Evolutionary conservation across 2,888 invertebrate genomes (phyloP).

Genomic region (Crocallis elinguaria): DNA sequence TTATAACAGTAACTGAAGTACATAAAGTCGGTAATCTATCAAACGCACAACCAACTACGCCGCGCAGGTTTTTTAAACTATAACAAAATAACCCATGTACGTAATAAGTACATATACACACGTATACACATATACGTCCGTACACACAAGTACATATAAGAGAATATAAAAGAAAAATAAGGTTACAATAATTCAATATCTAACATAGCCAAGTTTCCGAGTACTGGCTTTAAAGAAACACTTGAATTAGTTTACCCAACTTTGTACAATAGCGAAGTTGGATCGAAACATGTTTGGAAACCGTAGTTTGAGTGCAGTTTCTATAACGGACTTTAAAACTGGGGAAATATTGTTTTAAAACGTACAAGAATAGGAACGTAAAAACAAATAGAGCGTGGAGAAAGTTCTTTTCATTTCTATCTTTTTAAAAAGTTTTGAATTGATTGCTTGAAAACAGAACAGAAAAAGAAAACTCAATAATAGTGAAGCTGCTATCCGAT

Average conservation of each 20-base stretch:
- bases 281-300: constrained; percentile 20
- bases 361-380: constrained; percentile 12
- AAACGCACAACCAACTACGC: no score
- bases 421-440: neutral
- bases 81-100: no score
- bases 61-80: no score
- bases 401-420: neutral
- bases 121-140: constrained; percentile 1
- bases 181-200: constrained; percentile 22
- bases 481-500: no score
- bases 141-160: constrained; percentile 3
- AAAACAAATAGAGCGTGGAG: neutral
- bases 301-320: constrained; percentile 16
- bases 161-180: constrained; percentile 13
- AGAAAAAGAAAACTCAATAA: no score
- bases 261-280: constrained; percentile 7
- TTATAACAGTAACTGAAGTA: no score
- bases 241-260: constrained; percentile 20
- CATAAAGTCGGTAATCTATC: no score
- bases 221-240: constrained; percentile 11
- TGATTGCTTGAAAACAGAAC: no score
- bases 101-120: no score
- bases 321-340: constrained; percentile 23
- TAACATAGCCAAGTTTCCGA: neutral
- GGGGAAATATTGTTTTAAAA: constrained; percentile 24